A percentile compares a stretch with the other conserved stretches of the same genome.
These are phyloP conservation scores for Mixornis gularis DNA, from an alignment of 2,113 vertebrate species.

Conservation along the genomic window DNA sequence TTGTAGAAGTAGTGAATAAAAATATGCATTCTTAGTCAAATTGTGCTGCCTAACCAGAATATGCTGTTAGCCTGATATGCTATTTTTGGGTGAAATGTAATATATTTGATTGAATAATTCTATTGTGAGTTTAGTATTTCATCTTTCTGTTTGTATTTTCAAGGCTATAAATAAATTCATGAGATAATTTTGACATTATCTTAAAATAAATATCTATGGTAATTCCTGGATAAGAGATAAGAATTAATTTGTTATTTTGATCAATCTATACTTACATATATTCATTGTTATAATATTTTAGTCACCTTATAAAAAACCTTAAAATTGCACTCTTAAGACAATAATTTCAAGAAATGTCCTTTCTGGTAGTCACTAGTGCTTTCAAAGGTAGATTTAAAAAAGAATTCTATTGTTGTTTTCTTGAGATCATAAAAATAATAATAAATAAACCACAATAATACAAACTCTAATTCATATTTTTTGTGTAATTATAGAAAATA, in stretches of 20 bases:
- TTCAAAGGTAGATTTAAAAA: neutral
- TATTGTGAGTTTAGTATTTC: neutral
- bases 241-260: neutral
- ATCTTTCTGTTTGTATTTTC: neutral
- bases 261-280: neutral
- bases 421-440: neutral
- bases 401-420: neutral
- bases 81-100: neutral
- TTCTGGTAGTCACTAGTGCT: neutral
- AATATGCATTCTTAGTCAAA: neutral
- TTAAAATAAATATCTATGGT: neutral
- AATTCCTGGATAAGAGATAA: neutral
- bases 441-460: neutral
- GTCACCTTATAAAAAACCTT: neutral
- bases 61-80: neutral
- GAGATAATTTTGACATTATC: neutral
- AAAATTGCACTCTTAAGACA: neutral
- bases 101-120: neutral
- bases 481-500: constrained; percentile 4
- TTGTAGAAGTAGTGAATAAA: constrained; percentile 17
- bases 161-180: constrained; percentile 3
- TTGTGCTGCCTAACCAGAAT: neutral
- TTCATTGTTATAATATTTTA: neutral
- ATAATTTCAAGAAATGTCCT: neutral
- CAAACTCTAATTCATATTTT: constrained; percentile 21